phyloP scores from a whole-genome alignment of 2,113 vertebrate species.

The Merops nubicus region DNA sequence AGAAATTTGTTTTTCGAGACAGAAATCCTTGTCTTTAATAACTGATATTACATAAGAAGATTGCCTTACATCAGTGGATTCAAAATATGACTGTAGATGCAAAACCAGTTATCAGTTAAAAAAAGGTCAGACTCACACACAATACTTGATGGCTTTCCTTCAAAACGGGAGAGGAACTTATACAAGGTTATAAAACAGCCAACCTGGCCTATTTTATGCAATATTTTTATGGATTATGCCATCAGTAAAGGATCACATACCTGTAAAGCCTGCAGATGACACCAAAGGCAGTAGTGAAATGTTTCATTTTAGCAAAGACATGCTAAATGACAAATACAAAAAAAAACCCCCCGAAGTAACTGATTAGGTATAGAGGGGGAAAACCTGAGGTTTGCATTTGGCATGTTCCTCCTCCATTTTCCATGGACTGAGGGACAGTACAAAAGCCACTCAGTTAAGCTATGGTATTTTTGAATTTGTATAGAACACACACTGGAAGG shows the following conservation, averaged over 20 bases:
- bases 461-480: neutral
- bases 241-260: neutral
- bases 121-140: neutral
- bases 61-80: neutral
- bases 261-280: neutral
- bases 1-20: neutral
- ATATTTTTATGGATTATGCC: neutral
- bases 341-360: neutral
- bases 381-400: neutral
- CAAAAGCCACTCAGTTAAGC: neutral
- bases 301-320: neutral
- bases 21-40: neutral
- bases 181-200: neutral
- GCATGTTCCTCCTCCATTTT: neutral
- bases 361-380: neutral
- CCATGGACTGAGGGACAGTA: neutral
- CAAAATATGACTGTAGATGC: neutral
- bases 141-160: neutral
- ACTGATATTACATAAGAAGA: neutral
- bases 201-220: neutral
- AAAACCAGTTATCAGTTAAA: neutral
- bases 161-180: neutral
- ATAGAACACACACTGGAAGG: neutral
- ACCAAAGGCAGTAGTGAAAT: neutral
- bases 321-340: neutral